These are phyloP conservation scores for Hyles vespertilio DNA, from an alignment of 1,140 invertebrate genomes.

Conservation along the genomic window DNA sequence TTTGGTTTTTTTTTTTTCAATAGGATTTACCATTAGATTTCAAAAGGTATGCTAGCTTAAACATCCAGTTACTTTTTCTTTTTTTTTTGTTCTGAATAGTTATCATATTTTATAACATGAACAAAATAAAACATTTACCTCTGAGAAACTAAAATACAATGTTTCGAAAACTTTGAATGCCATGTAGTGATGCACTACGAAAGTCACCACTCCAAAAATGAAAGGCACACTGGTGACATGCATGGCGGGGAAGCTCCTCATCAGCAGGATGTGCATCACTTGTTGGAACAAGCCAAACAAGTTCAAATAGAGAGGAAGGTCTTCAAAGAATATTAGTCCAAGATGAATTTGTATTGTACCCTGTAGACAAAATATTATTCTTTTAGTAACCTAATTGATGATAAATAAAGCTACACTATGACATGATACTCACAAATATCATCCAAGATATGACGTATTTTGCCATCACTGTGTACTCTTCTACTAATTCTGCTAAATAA, in stretches of 20 bases:
- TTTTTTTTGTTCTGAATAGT: too few species aligned
- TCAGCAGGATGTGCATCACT: slow-evolving; percentile 81
- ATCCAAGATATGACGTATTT: slow-evolving; percentile 86
- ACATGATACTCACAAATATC: slow-evolving; percentile 78
- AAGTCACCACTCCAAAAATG: slow-evolving; percentile 79
- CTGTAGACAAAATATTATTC: slow-evolving; percentile 63
- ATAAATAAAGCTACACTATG: background rate
- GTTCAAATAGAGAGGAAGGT: slow-evolving; percentile 82
- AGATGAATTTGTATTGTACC: slow-evolving; percentile 81
- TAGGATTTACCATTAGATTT: background rate
- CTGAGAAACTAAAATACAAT: slow-evolving; percentile 85
- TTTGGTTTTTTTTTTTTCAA: too few species aligned
- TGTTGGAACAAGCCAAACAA: slow-evolving; percentile 83
- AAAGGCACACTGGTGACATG: slow-evolving; percentile 83
- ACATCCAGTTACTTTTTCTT: too few species aligned
- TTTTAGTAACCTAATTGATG: background rate
- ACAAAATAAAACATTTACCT: slow-evolving; percentile 78
- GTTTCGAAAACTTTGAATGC: slow-evolving; percentile 87
- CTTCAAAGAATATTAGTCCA: slow-evolving; percentile 87
- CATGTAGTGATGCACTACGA: slow-evolving; percentile 88
- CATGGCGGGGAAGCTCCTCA: slow-evolving; percentile 89
- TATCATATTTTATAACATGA: too few species aligned
- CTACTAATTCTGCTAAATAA: slow-evolving; percentile 92
- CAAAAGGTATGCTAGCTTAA: background rate
- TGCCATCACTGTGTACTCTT: slow-evolving; percentile 89